Conservation (phyloP, 2,888 invertebrate genomes). For the Pheosia gnoma region DNA sequence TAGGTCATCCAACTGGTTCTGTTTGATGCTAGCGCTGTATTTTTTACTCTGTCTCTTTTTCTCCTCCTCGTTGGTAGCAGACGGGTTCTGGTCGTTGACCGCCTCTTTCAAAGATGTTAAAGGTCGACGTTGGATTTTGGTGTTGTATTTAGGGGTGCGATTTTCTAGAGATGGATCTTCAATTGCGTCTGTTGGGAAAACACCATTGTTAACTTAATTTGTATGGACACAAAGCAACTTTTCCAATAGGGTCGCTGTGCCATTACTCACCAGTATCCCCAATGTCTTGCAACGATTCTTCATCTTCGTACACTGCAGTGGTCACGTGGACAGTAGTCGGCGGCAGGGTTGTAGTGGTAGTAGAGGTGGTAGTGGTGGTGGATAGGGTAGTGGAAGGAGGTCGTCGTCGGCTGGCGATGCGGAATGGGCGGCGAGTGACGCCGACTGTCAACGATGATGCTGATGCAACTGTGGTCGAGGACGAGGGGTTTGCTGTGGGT, state of each 20-base stretch:
- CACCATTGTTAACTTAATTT: too few relatives aligned
- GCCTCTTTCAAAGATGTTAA: conserved; percentile 63
- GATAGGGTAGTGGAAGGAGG: conserved; percentile 34
- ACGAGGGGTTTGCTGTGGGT: conserved; percentile 13
- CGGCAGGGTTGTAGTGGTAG: conserved; percentile 35
- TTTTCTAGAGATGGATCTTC: conserved; percentile 64
- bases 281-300: conserved; percentile 68
- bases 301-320: conserved; percentile 50
- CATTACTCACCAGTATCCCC: conserved; percentile 61
- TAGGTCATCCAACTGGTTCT: conserved; percentile 70
- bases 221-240: too few relatives aligned
- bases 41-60: conserved; percentile 77
- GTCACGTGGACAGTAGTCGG: conserved; percentile 17
- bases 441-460: conserved; percentile 34
- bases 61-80: conserved; percentile 75
- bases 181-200: conserved; percentile 57
- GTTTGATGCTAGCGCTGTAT: conserved; percentile 72
- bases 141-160: conserved; percentile 41
- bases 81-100: conserved; percentile 65
- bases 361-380: conserved; percentile 39
- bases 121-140: conserved; percentile 67
- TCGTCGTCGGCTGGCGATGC: conserved; percentile 65
- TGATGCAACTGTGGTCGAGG: conserved; percentile 17
- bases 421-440: conserved; percentile 63
- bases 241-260: too few relatives aligned